These are phyloP conservation scores for Polydrusus pterygomalis DNA, from an alignment of 2,888 invertebrate genomes.

Conservation along the genomic window DNA sequence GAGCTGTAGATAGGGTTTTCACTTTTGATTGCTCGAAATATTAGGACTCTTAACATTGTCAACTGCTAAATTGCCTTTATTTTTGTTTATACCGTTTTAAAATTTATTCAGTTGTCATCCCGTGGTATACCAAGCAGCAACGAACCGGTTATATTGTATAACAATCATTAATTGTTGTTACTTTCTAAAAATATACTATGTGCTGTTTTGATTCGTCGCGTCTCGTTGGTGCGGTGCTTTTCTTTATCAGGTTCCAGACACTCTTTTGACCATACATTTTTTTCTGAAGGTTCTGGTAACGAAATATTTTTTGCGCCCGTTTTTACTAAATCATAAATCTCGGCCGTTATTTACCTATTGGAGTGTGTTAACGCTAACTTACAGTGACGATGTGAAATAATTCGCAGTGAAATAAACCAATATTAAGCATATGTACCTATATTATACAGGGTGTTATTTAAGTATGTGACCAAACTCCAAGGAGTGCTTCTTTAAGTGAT, in stretches of 20 bases:
- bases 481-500: too few relatives aligned
- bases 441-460: too few relatives aligned
- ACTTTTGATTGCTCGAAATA: too few relatives aligned
- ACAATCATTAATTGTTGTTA: constrained; percentile 22
- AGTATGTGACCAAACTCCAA: too few relatives aligned
- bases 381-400: not conserved
- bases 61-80: not conserved
- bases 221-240: not conserved
- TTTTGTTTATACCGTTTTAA: constrained; percentile 23
- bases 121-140: constrained; percentile 25
- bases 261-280: not conserved
- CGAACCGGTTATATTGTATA: constrained; percentile 20
- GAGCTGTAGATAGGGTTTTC: too few relatives aligned
- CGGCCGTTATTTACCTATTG: not conserved
- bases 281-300: not conserved
- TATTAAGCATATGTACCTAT: too few relatives aligned
- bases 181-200: constrained; percentile 34
- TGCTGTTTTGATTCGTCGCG: not conserved
- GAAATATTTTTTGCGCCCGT: not conserved
- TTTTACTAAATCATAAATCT: not conserved
- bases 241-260: not conserved
- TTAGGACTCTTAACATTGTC: not conserved
- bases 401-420: not conserved
- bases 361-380: too few relatives aligned
- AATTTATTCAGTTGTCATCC: constrained; percentile 15